These are phyloP conservation scores for Drosophila equinoxialis DNA, from an alignment of 1,140 invertebrate genomes.

Conservation along the genomic window DNA sequence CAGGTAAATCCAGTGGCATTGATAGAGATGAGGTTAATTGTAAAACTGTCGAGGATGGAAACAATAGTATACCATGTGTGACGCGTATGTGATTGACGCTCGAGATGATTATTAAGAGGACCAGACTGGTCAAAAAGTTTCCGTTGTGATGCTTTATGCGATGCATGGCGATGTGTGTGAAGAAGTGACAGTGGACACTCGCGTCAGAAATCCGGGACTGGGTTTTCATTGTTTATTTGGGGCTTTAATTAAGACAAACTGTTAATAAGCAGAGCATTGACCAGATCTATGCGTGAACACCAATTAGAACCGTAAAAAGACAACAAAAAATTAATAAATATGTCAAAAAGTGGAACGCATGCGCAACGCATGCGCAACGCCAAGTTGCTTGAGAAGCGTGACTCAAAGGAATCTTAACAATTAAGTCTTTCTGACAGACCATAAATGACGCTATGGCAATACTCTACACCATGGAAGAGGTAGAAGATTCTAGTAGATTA, in stretches of 20 bases:
- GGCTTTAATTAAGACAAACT: constrained; percentile 59
- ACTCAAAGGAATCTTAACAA: background rate
- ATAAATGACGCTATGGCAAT: background rate
- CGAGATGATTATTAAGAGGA: constrained; percentile 24
- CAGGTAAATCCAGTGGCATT: constrained; percentile 53
- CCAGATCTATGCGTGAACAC: constrained; percentile 49
- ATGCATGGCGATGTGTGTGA: constrained; percentile 59
- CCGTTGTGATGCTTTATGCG: constrained; percentile 45
- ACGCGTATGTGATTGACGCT: background rate
- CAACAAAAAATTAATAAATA: constrained; percentile 19
- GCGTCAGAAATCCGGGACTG: constrained; percentile 9
- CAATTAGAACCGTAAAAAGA: constrained; percentile 56
- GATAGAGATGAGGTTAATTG: constrained; percentile 65
- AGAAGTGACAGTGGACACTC: background rate
- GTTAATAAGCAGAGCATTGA: constrained; percentile 65
- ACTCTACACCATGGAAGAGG: background rate
- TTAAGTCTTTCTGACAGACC: background rate
- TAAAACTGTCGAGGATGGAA: constrained; percentile 39
- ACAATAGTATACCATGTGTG: constrained; percentile 34
- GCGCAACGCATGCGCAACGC: constrained; percentile 33
- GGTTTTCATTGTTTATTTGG: constrained; percentile 56
- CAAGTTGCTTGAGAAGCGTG: constrained; percentile 20
- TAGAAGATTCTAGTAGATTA: background rate
- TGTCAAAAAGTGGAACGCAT: constrained; percentile 45
- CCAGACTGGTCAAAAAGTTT: constrained; percentile 16